These are phyloP conservation scores for Orthosia cruda DNA, from an alignment of 2,888 invertebrate genomes.

Conservation along the genomic window DNA sequence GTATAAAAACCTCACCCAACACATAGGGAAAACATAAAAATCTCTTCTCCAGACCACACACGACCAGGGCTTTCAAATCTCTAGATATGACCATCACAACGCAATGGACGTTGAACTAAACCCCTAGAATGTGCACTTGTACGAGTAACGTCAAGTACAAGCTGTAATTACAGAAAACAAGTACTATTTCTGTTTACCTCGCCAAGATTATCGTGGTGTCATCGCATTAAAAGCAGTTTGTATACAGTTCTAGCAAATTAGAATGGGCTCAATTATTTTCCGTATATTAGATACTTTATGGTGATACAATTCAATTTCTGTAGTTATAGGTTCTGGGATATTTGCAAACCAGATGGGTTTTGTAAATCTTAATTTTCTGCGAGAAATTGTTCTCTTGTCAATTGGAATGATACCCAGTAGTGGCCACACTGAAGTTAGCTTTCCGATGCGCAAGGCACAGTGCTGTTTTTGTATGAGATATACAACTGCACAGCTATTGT, in stretches of 20 bases:
- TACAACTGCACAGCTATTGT: no score
- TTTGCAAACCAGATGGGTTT: no score
- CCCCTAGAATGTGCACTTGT: constrained; percentile 36
- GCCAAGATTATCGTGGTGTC: constrained; percentile 47
- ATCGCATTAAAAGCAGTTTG: constrained; percentile 49
- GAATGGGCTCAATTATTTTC: constrained; percentile 19
- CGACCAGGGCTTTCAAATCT: constrained; percentile 27
- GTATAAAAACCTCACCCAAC: not conserved
- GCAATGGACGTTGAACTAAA: constrained; percentile 37
- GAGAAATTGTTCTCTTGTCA: no score
- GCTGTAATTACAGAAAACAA: constrained; percentile 51
- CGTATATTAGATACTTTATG: constrained; percentile 17
- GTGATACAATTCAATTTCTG: not conserved
- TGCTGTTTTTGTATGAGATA: no score
- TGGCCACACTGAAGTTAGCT: no score
- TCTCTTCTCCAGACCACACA: constrained; percentile 48
- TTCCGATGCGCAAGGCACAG: no score
- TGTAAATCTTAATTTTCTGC: no score
- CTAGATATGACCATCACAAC: constrained; percentile 19
- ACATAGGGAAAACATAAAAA: constrained; percentile 21
- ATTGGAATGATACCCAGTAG: no score
- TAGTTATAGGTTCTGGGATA: not conserved
- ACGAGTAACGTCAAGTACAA: constrained; percentile 13
- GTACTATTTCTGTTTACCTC: constrained; percentile 55
- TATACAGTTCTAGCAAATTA: constrained; percentile 41